Percentiles rank a stretch among this genome's conserved stretches.
Conservation (phyloP, 2,797 vertebrate species). For the Anguilla megastoma region DNA sequence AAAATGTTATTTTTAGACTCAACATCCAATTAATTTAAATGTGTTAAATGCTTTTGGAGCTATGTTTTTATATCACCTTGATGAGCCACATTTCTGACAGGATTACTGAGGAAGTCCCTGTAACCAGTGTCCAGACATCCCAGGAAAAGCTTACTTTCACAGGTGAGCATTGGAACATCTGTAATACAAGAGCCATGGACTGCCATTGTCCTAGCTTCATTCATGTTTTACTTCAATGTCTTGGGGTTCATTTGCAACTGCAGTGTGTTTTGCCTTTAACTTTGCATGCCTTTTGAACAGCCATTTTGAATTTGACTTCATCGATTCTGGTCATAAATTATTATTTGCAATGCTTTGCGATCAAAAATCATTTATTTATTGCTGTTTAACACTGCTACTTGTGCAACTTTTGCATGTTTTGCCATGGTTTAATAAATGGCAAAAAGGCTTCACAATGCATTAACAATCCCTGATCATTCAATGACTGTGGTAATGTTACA, state of each 20-base stretch:
- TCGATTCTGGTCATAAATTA: neutral
- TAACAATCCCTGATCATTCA: neutral
- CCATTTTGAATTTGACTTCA: neutral
- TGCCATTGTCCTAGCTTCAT: neutral
- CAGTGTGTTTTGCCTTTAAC: neutral
- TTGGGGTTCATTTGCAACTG: too few species aligned
- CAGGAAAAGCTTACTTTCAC: neutral
- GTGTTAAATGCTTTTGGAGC: neutral
- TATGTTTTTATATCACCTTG: neutral
- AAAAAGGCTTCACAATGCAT: neutral
- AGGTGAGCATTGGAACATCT: conserved; percentile 20
- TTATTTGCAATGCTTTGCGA: neutral
- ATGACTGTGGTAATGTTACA: neutral
- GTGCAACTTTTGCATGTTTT: neutral
- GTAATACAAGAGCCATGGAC: too few species aligned
- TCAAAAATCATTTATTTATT: neutral
- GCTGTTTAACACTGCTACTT: neutral
- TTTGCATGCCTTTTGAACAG: neutral
- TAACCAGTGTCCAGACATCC: neutral
- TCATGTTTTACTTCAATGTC: neutral
- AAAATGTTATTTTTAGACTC: neutral
- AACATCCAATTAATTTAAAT: neutral
- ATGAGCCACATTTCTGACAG: conserved; percentile 18
- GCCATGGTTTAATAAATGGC: neutral
- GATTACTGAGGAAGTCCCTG: neutral